These are phyloP conservation scores for Macrostomum cliftonense DNA, from an alignment of 2,888 invertebrate genomes.

Conservation along the genomic window DNA sequence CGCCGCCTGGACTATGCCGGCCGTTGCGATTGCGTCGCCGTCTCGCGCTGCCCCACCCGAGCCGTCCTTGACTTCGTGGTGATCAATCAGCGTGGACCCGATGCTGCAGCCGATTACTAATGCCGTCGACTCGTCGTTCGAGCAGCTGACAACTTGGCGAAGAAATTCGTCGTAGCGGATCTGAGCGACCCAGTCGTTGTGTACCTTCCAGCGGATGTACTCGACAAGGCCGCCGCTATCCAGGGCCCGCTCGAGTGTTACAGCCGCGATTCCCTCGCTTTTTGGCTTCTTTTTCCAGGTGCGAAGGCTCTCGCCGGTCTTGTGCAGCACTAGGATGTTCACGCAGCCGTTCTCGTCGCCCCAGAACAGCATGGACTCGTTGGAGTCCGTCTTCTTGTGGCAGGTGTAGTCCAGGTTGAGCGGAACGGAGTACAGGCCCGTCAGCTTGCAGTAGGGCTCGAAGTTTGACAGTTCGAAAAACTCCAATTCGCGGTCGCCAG, in stretches of 20 bases:
- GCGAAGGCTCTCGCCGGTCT: slow-evolving; percentile 31
- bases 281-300: slow-evolving; percentile 33
- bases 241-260: slow-evolving; percentile 27
- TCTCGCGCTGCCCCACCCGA: slow-evolving; percentile 1
- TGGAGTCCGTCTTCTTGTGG: slow-evolving; percentile 14
- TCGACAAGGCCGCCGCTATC: slow-evolving; percentile 20
- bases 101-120: slow-evolving; percentile 35
- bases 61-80: slow-evolving; percentile 25
- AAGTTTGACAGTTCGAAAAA: slow-evolving; percentile 38
- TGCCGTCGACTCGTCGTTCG: slow-evolving; percentile 33
- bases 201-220: slow-evolving; percentile 35
- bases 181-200: slow-evolving; percentile 36
- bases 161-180: slow-evolving; percentile 32
- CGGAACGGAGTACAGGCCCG: slow-evolving; percentile 34
- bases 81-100: slow-evolving; percentile 33
- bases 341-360: slow-evolving; percentile 37
- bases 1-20: not conserved
- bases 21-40: not conserved
- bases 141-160: slow-evolving; percentile 36
- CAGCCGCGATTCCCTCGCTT: slow-evolving; percentile 32
- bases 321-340: slow-evolving; percentile 33
- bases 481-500: slow-evolving; percentile 36
- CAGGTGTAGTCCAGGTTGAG: slow-evolving; percentile 35
- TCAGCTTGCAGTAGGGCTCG: slow-evolving; percentile 37
- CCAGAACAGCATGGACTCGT: slow-evolving; percentile 33